Evolutionary conservation across 2,797 vertebrate genomes (phyloP), one percentile per base, ranked within the genome.

Genomic region (Lagorchestes hirsutus): DNA sequence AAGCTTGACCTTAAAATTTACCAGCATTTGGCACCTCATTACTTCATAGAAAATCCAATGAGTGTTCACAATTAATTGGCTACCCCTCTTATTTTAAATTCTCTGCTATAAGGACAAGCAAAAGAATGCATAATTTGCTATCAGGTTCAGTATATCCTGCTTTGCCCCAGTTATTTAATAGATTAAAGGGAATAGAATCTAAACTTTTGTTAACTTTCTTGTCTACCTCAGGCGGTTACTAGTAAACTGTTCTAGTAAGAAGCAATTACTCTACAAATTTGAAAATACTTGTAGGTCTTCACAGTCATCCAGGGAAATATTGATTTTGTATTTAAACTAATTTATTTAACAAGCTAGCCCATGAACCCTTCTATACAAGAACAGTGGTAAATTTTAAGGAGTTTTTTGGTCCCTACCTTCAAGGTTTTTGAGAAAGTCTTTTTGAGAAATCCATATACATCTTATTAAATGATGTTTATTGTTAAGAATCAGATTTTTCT

Each of bases 151-250:
- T 50, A 87, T 50, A 34, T 50, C 3, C 74, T 46, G 74, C 40
- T 87, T 87, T 87, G 74, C 40, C 74, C 3, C 34, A 94, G 24
- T 94, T 95, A 95, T 50, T 93, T 59, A 59, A 58, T 92, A 90
- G 55, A 59, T 91, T 91, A 59, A 18, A 55, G 57, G 95, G 57
- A 93, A 62, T 94, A 90, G 91, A 34, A 34, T 0, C n/a, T 58
- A 94, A 93, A 5, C 93, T 55, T 55, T 54, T 92, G 50, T 54
- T 96, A 93, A 93, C 93, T 97, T 96, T 52, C 95, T 97, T 93
- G 40, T 92, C 94, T 58, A 93, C 34, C 54, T 93, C 0, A n/a
- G 91, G 5, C 52, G n/a, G 27, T 87, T 94, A n/a, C 31, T 93
- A 74, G n/a, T 31, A 52, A 93, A 18, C 54, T 74, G 87, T 91